phyloP scores from a whole-genome alignment of 2,797 vertebrate genomes.

The Nothura maculosa region DNA sequence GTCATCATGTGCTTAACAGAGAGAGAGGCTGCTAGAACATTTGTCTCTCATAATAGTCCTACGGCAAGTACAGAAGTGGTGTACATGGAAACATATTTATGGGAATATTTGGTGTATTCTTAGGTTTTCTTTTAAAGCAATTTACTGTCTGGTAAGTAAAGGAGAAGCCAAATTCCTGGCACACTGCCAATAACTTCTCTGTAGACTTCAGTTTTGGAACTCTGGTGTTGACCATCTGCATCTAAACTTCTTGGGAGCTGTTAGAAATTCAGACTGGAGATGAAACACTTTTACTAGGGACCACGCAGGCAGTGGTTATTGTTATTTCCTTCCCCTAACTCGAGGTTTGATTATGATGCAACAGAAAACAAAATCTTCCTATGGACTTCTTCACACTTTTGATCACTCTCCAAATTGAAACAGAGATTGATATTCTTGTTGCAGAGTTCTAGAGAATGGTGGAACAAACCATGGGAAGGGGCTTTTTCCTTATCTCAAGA shows the following conservation, averaged over 20 bases:
- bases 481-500: neutral
- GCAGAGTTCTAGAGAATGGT: neutral
- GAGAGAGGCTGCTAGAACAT: neutral
- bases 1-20: neutral
- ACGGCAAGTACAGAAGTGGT: neutral
- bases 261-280: neutral
- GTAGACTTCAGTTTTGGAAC: neutral
- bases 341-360: neutral
- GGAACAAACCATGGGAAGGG: neutral
- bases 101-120: constrained; percentile 46
- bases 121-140: constrained; percentile 31
- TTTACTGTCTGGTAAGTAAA: neutral
- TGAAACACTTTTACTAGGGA: neutral
- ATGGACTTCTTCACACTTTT: neutral
- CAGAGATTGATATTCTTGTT: neutral
- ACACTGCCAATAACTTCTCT: neutral
- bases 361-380: neutral
- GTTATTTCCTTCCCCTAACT: neutral
- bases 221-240: neutral
- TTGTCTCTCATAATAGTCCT: neutral
- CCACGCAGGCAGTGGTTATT: neutral
- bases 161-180: neutral
- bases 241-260: neutral
- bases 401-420: neutral
- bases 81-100: constrained; percentile 48